Conservation (phyloP, 2,888 invertebrate species). For the Acronicta aceris region DNA sequence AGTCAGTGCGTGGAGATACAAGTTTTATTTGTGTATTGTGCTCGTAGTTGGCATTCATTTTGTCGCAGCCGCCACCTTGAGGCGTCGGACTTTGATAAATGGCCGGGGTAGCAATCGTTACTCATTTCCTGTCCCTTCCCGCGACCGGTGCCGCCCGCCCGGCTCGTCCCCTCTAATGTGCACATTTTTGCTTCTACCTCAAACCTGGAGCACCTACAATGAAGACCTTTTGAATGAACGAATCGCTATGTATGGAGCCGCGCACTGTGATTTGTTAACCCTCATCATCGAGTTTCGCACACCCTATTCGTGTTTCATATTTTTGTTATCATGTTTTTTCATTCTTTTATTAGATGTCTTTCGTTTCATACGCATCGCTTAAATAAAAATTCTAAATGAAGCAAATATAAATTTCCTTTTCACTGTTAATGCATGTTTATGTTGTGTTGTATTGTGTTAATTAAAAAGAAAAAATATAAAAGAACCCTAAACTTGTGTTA, state of each 20-base stretch:
- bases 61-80: conserved; percentile 70
- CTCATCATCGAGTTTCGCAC: conserved; percentile 41
- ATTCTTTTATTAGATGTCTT: conserved; percentile 41
- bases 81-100: conserved; percentile 84
- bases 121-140: conserved; percentile 83
- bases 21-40: conserved; percentile 59
- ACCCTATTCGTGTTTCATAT: conserved; percentile 35
- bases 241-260: conserved; percentile 52
- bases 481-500: conserved; percentile 17
- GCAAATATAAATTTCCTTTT: conserved; percentile 26
- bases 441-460: conserved; percentile 61
- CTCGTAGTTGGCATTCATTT: conserved; percentile 68
- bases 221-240: conserved; percentile 64
- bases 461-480: conserved; percentile 22
- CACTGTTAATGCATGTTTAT: conserved; percentile 59
- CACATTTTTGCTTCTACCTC: conserved; percentile 72
- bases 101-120: conserved; percentile 80
- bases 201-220: conserved; percentile 64
- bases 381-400: conserved; percentile 47
- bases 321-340: conserved; percentile 45
- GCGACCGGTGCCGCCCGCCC: conserved; percentile 62
- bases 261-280: conserved; percentile 52
- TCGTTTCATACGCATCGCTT: conserved; percentile 38
- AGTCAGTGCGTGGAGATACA: conserved; percentile 14
- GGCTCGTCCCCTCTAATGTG: conserved; percentile 68